Evolutionary conservation across 2,113 vertebrate species (phyloP).

Genomic region (Litocranius walleri): DNA sequence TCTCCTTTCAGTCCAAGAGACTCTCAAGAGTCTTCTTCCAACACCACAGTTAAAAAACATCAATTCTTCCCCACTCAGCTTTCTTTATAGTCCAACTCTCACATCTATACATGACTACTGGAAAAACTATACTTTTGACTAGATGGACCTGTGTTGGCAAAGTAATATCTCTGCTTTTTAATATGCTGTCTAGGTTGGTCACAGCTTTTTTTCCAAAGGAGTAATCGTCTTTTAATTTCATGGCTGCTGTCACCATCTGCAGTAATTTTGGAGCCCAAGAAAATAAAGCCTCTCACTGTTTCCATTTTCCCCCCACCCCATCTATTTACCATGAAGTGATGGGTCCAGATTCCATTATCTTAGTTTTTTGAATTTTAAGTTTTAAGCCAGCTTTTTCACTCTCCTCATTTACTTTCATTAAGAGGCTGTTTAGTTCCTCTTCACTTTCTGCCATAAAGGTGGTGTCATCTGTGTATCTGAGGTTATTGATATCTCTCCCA

Average conservation of each 20-base stretch:
- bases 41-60: not conserved
- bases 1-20: not conserved
- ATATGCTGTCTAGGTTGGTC: not conserved
- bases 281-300: not conserved
- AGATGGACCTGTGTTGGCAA: not conserved
- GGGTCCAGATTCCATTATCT: not conserved
- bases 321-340: not conserved
- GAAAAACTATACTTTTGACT: not conserved
- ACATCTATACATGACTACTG: not conserved
- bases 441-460: not conserved
- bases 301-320: not conserved
- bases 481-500: not conserved
- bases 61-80: not conserved
- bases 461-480: not conserved
- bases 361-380: not conserved
- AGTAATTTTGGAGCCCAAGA: not conserved
- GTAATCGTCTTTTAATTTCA: not conserved
- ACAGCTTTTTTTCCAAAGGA: not conserved
- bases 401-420: not conserved
- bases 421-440: not conserved
- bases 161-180: not conserved
- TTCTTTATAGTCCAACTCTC: not conserved
- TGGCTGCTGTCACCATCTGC: not conserved
- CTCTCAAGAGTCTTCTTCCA: not conserved
- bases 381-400: not conserved